Evolutionary conservation across 2,113 vertebrate species (phyloP).

Genomic region (Rutilus rutilus): DNA sequence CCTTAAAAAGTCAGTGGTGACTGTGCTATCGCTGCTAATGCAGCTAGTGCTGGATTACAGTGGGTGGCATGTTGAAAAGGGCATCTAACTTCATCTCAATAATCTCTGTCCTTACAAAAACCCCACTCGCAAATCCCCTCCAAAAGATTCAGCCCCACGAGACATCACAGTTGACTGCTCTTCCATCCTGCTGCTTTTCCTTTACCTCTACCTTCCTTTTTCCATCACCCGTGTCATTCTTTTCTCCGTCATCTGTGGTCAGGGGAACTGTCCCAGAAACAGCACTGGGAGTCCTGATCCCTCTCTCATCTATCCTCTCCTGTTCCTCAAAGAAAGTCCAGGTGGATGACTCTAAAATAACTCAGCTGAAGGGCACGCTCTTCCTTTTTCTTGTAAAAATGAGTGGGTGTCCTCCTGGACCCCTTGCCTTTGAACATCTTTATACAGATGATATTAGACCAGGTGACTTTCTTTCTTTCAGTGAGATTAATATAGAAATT

Average conservation of each 20-base stretch:
- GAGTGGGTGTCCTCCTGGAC: slow-evolving; percentile 29
- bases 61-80: slow-evolving; percentile 13
- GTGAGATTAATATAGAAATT: slow-evolving; percentile 54
- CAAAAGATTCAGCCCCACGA: slow-evolving; percentile 39
- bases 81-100: slow-evolving; percentile 28
- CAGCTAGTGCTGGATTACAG: background rate
- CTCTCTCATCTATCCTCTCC: slow-evolving; percentile 39
- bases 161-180: slow-evolving; percentile 30
- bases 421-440: slow-evolving; percentile 37
- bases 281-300: slow-evolving; percentile 33
- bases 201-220: slow-evolving; percentile 31
- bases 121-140: slow-evolving; percentile 34
- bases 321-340: slow-evolving; percentile 33
- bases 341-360: slow-evolving; percentile 49
- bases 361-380: slow-evolving; percentile 34
- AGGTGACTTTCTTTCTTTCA: slow-evolving; percentile 31
- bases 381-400: slow-evolving; percentile 12
- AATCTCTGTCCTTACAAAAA: slow-evolving; percentile 28
- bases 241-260: slow-evolving; percentile 29
- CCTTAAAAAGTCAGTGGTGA: slow-evolving; percentile 26
- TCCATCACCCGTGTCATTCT: slow-evolving; percentile 45
- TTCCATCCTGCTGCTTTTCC: slow-evolving; percentile 34
- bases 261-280: slow-evolving; percentile 59
- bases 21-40: background rate
- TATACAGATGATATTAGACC: slow-evolving; percentile 9